Evolutionary conservation across 1,140 invertebrate genomes (phyloP).

Genomic region (Heterodera schachtii): DNA sequence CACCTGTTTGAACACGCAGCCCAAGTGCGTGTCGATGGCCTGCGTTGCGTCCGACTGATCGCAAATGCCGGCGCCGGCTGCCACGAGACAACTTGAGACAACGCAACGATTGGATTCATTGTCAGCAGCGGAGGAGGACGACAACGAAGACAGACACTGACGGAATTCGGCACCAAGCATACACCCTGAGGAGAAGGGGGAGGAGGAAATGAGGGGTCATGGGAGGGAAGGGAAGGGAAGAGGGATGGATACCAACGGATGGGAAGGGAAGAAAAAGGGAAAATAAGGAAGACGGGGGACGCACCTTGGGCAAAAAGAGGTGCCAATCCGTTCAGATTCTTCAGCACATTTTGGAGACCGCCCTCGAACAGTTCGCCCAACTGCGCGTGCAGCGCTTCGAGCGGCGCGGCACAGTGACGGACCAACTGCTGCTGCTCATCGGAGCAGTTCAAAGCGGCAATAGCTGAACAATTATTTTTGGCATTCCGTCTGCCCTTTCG

Average conservation of each 20-base stretch:
- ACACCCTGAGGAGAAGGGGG: slow-evolving; percentile 44
- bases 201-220: neutral
- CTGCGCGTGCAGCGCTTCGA: slow-evolving; percentile 51
- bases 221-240: neutral
- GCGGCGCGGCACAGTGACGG: slow-evolving; percentile 59
- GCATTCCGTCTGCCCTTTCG: neutral
- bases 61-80: slow-evolving; percentile 58
- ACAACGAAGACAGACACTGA: slow-evolving; percentile 38
- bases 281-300: neutral
- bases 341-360: slow-evolving; percentile 59
- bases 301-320: slow-evolving; percentile 59
- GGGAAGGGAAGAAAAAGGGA: neutral
- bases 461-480: slow-evolving; percentile 26
- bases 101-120: slow-evolving; percentile 38
- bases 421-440: slow-evolving; percentile 54
- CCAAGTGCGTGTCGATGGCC: slow-evolving; percentile 59
- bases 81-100: slow-evolving; percentile 60
- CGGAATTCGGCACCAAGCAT: slow-evolving; percentile 52
- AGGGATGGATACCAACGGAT: neutral
- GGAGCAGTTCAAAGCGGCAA: slow-evolving; percentile 51
- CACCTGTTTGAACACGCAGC: slow-evolving; percentile 58
- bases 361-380: slow-evolving; percentile 61
- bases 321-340: slow-evolving; percentile 62
- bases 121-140: neutral
- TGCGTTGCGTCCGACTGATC: slow-evolving; percentile 55